Base-by-base conservation (phyloP, 1,140 invertebrate genomes). In the Anastatus disparis region DNA sequence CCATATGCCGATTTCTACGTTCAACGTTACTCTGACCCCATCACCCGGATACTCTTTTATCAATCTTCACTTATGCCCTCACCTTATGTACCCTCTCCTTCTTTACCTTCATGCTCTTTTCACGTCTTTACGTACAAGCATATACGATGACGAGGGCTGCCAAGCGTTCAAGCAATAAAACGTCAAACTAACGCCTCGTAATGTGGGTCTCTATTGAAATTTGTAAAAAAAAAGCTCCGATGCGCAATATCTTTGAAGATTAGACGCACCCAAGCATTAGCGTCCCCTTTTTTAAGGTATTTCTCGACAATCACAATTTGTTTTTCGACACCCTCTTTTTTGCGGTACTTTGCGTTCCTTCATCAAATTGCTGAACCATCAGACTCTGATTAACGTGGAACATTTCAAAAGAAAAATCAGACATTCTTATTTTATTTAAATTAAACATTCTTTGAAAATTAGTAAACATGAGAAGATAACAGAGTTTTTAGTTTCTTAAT, bases 31-130 rank as follows among this genome's bases (percentile, higher is more conserved):
- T 17, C 42, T 44, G 12, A 44, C 42, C 50, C 53, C 53, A 56
- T 35, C 53, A 20, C 29, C 53, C 53, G 53, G 29, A 56, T 56
- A 35, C 53, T 3, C 53, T 56, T 56, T 56, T 56, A 56, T 56
- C 53, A 56, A 56, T 56, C 53, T 35, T 56, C 53, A 0, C 29
- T 22, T 26, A n/a, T 12, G 8, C 53, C 29, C 9, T 22, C n/a
- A 27, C 48, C 48, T 52, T 26, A 15, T 52, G 8, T 10, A 35
- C 31, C 31, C 10, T 22, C 50, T 15, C 50, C 24, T 12, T 27
- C 24, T 27, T 10, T 50, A n/a, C 26, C 15, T 1, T n/a, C 50
- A 26, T 15, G 15, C 24, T 22, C 20, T 52, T 3, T 10, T 24
- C 24, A 22, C n/a, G n/a, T n/a, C n/a, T n/a, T n/a, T n/a, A n/a